Conservation (phyloP, 2,113 vertebrate genomes). For the Pseudopipra pipra region DNA sequence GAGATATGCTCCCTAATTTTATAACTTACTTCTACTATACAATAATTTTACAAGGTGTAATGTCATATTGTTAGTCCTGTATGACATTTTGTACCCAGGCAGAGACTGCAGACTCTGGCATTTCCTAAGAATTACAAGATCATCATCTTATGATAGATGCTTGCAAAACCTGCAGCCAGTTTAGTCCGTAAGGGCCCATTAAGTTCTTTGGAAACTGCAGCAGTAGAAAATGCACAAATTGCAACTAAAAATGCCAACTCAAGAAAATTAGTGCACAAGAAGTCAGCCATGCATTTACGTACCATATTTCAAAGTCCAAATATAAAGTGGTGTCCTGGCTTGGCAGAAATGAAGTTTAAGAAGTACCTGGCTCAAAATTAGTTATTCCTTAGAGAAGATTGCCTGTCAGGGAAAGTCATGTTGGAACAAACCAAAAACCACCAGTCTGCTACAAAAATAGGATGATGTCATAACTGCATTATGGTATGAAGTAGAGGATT, state of each 20-base stretch:
- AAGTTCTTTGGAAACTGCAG: neutral
- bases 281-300: neutral
- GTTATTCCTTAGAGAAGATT: neutral
- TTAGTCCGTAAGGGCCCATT: neutral
- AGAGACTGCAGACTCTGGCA: neutral
- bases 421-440: neutral
- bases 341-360: neutral
- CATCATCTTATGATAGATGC: neutral
- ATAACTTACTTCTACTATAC: accelerated
- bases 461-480: neutral
- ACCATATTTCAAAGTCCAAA: neutral
- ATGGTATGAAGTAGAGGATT: neutral
- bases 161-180: neutral
- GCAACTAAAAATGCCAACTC: neutral
- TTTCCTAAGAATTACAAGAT: neutral
- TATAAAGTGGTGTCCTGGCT: neutral
- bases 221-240: neutral
- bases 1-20: neutral
- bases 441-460: neutral
- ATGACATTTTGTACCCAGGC: neutral
- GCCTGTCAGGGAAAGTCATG: neutral
- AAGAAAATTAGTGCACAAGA: neutral
- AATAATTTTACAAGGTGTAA: neutral
- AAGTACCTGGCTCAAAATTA: neutral
- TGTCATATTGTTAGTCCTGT: neutral